phyloP scores from a whole-genome alignment of 2,888 invertebrate genomes.

The Monopis laevigella region DNA sequence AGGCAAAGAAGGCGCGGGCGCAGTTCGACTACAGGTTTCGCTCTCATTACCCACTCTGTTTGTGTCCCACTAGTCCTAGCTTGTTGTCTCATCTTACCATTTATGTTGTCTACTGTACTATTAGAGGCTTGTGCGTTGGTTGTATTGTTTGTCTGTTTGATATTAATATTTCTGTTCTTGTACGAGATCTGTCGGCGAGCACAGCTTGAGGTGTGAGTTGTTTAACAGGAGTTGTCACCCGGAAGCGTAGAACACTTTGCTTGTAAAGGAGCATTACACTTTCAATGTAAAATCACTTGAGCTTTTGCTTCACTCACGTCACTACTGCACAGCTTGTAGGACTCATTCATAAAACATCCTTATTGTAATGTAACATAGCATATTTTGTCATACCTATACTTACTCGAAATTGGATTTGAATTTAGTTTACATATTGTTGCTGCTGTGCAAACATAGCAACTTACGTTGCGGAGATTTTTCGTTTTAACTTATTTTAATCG shows the following conservation, averaged over 20 bases:
- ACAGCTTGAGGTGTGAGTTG: slow-evolving; percentile 7
- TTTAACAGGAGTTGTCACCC: no score
- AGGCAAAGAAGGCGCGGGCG: slow-evolving; percentile 75
- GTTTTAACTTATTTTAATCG: no score
- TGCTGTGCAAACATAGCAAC: no score
- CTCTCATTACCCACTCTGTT: slow-evolving; percentile 35
- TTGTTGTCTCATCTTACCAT: slow-evolving; percentile 1
- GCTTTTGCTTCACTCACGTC: not conserved
- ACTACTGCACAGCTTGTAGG: not conserved
- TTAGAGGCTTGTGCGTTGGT: slow-evolving; percentile 7
- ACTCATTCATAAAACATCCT: not conserved
- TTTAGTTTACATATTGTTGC: no score
- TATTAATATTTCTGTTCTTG: not conserved
- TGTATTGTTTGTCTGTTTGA: slow-evolving; percentile 6
- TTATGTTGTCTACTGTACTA: slow-evolving; percentile 9
- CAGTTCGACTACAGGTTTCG: slow-evolving; percentile 76
- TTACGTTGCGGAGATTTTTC: no score
- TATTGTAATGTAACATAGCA: not conserved
- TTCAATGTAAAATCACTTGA: not conserved
- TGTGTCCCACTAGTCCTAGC: slow-evolving; percentile 39
- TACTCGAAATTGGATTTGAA: no score
- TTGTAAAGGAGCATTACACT: no score
- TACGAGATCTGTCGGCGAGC: not conserved
- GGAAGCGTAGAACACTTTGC: no score
- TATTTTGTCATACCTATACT: not conserved